Conservation (phyloP, 2,888 invertebrate genomes). For the Choristoneura rosaceana region DNA sequence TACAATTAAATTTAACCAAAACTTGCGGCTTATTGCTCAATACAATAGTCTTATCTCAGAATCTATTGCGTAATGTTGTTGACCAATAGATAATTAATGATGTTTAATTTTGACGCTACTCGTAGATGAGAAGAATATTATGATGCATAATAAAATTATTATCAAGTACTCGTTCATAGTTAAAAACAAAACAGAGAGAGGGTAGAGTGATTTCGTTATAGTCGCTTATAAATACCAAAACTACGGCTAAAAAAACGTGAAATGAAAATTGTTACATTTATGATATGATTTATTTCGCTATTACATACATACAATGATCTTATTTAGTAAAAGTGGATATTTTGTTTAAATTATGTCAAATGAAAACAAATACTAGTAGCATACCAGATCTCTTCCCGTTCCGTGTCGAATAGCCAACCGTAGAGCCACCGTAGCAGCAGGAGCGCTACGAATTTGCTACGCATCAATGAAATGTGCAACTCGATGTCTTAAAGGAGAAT, state of each 20-base stretch:
- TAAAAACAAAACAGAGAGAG: not conserved
- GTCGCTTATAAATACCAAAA: not conserved
- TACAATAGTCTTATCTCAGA: slow-evolving; percentile 21
- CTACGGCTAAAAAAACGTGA: not conserved
- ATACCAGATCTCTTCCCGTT: slow-evolving; percentile 1
- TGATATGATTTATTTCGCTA: not conserved
- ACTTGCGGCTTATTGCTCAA: slow-evolving; percentile 1
- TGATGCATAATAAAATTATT: too few relatives aligned
- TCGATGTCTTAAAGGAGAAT: not conserved
- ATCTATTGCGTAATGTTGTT: slow-evolving; percentile 25
- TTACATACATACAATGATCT: not conserved
- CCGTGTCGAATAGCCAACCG: slow-evolving; percentile 18
- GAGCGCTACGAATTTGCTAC: slow-evolving; percentile 41
- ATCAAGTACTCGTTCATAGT: too few relatives aligned
- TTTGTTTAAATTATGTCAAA: not conserved
- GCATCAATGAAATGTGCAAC: slow-evolving; percentile 5
- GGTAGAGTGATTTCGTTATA: not conserved
- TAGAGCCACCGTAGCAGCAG: slow-evolving; percentile 37
- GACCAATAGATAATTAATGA: slow-evolving; percentile 18
- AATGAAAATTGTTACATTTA: not conserved
- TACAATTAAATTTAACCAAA: not conserved
- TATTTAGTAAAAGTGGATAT: not conserved
- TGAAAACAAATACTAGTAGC: not conserved
- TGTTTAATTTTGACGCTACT: not conserved
- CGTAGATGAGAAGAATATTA: not conserved